Conservation (phyloP, 1,140 invertebrate genomes). For the Drosophila murphyi region DNA sequence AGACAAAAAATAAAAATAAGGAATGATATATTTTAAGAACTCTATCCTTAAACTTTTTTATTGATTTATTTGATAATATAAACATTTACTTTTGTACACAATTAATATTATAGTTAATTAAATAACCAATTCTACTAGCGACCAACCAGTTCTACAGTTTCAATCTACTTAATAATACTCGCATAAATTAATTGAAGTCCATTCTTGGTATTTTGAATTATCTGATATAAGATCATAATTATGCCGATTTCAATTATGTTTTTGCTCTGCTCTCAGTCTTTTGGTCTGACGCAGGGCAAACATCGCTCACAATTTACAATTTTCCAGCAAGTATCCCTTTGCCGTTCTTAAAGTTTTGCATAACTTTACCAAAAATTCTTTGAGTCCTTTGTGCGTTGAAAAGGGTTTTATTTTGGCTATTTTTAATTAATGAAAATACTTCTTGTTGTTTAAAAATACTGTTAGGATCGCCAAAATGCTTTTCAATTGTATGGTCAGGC, state of each 20-base stretch:
- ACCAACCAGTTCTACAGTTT: too few relatives aligned
- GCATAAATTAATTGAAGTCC: too few relatives aligned
- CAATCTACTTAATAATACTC: too few relatives aligned
- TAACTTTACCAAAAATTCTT: constrained; percentile 64
- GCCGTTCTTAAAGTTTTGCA: constrained; percentile 33
- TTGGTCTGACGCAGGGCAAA: not conserved
- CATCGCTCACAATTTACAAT: constrained; percentile 38
- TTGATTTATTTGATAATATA: too few relatives aligned
- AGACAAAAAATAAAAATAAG: too few relatives aligned
- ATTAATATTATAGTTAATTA: too few relatives aligned
- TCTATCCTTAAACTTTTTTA: too few relatives aligned
- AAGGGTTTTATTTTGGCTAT: constrained; percentile 59
- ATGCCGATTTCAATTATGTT: not conserved
- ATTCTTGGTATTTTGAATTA: too few relatives aligned
- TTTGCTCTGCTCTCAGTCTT: not conserved
- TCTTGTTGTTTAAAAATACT: constrained; percentile 41
- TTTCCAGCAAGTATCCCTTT: constrained; percentile 21
- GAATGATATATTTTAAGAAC: too few relatives aligned
- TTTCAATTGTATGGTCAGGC: constrained; percentile 21
- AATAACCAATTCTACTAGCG: too few relatives aligned
- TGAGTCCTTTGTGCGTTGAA: constrained; percentile 42
- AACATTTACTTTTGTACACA: too few relatives aligned
- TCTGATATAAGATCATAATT: too few relatives aligned
- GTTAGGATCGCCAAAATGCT: constrained; percentile 31
- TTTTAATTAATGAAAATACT: constrained; percentile 77